Conservation (phyloP, 1,140 invertebrate species). For the Parapsyche elsis region DNA sequence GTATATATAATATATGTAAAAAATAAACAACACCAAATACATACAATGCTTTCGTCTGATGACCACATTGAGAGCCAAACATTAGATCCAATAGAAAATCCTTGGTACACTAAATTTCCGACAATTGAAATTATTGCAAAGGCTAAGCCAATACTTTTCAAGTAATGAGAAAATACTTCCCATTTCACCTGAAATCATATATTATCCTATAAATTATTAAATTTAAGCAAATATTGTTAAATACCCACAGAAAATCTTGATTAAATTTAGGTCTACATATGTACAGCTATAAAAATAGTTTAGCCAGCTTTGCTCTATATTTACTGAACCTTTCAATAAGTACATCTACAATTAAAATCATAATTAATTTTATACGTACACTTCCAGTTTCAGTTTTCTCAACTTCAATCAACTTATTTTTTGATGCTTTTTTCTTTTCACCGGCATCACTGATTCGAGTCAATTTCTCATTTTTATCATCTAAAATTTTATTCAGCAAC, state of each 20-base stretch:
- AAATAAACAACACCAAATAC: constrained; percentile 30
- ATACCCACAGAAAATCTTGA: too few species aligned
- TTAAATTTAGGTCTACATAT: too few species aligned
- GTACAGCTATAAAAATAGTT: too few species aligned
- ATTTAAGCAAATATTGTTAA: too few species aligned
- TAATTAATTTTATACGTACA: constrained; percentile 68
- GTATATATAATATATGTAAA: not conserved
- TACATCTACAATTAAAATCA: not conserved
- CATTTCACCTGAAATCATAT: constrained; percentile 79
- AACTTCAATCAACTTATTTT: constrained; percentile 84
- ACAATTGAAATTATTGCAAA: constrained; percentile 80
- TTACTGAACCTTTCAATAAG: too few species aligned
- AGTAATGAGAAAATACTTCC: constrained; percentile 89
- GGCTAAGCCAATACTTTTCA: constrained; percentile 84
- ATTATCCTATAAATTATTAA: constrained; percentile 42
- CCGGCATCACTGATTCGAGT: too few species aligned
- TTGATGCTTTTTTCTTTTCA: constrained; percentile 64
- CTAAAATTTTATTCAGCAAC: too few species aligned
- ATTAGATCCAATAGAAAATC: constrained; percentile 90
- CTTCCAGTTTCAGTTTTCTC: constrained; percentile 93
- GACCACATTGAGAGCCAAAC: constrained; percentile 94
- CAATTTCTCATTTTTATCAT: too few species aligned
- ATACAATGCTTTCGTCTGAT: constrained; percentile 69
- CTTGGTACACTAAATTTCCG: constrained; percentile 87
- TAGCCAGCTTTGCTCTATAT: too few species aligned